Evolutionary conservation across 2,888 invertebrate genomes (phyloP), one percentile per base, ranked within the genome.

Genomic region (Polymixis flavicincta): DNA sequence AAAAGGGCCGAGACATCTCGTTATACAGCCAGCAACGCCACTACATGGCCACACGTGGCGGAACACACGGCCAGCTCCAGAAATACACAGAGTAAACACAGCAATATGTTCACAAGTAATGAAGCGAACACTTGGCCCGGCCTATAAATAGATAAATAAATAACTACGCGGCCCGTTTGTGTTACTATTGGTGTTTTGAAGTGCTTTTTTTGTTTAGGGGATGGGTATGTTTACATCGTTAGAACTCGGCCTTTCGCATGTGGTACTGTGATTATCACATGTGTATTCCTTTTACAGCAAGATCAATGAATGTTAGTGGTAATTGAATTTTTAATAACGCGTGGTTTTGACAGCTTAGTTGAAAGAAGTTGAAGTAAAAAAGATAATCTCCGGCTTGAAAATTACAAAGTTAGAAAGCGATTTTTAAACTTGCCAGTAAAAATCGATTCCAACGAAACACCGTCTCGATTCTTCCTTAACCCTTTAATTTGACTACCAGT

Each of bases 141-240:
- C 82, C 90, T 95, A 96, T 94, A 94, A 94, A 95, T 96, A 96
- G 95, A 94, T 91, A 94, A 94, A 94, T 93, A 95, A 93, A 95
- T 88, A 88, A 90, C 85, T 84, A 83, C 87, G 85, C 84, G 87
- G 83, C 78, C 80, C 85, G 87, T 89, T 88, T 86, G 85, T 86
- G 83, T 81, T 72, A 82, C 78, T 88, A 81, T 80, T 85, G 83
- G 82, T 82, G 83, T 85, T 82, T 83, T 85, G 80, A 82, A 82
- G 85, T 88, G 82, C 83, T 87, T 85, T 85, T 86, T 85, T 81
- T 78, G 85, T 84, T 74, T 72, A 72, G 55, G 83, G 85, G 84
- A 80, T 77, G 84, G 68, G 77, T 75, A 67, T 84, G 79, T 87
- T 89, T 83, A 85, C 86, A 83, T 85, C 86, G 85, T 83, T 85